Evolutionary conservation across 2,888 invertebrate genomes (phyloP).

Genomic region (Tipula confusa): DNA sequence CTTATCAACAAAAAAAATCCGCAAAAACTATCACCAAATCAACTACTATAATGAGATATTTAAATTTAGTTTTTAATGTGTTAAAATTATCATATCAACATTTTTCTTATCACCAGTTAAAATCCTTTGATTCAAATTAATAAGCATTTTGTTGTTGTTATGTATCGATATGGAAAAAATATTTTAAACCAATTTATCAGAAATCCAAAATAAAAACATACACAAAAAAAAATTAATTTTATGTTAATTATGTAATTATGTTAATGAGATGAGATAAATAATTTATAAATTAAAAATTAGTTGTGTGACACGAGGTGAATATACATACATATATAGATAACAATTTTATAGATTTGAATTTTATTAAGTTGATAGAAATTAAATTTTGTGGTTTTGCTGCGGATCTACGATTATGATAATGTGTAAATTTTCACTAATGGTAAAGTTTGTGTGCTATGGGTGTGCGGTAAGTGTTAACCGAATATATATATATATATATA

Average conservation of each 20-base stretch:
- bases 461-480: background rate
- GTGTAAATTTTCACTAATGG: background rate
- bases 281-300: constrained; percentile 25
- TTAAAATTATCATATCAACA: constrained; percentile 9
- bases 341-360: background rate
- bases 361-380: constrained; percentile 25
- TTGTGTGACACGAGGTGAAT: background rate
- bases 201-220: background rate
- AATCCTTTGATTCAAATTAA: background rate
- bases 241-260: constrained; percentile 20
- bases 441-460: background rate
- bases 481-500: background rate
- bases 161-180: background rate
- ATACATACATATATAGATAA: background rate
- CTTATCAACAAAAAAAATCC: background rate
- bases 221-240: background rate
- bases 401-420: background rate
- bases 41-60: constrained; percentile 14
- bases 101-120: constrained; percentile 6
- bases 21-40: background rate
- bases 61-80: constrained; percentile 20
- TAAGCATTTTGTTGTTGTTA: background rate
- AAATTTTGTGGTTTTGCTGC: background rate
- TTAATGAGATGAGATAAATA: constrained; percentile 9
- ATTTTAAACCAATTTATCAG: background rate